phyloP scores from a whole-genome alignment of 2,888 invertebrate species.

The Leucophenga montana region DNA sequence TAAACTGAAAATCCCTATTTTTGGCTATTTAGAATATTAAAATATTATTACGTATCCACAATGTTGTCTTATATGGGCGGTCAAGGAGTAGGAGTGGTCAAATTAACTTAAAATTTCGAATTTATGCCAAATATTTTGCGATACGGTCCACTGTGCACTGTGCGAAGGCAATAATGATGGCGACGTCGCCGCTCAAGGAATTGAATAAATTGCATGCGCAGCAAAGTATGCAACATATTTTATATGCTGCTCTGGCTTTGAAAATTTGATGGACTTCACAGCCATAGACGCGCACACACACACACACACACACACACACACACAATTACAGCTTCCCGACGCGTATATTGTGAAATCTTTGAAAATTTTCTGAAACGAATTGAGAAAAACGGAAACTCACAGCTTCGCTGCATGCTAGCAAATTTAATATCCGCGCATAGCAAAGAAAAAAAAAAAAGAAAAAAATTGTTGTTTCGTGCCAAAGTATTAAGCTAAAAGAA shows the following conservation, averaged over 20 bases:
- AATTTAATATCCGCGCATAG: not conserved
- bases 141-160: too few species aligned
- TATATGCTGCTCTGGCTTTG: not conserved
- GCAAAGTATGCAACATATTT: constrained; percentile 12
- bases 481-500: too few species aligned
- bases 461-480: not conserved
- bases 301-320: not conserved
- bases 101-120: too few species aligned
- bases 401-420: not conserved
- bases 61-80: too few species aligned
- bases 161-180: too few species aligned
- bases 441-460: not conserved
- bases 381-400: too few species aligned
- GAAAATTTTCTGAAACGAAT: not conserved
- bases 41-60: too few species aligned
- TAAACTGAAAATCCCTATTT: too few species aligned
- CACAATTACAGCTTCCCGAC: not conserved
- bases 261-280: not conserved
- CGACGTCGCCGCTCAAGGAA: too few species aligned
- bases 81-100: too few species aligned
- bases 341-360: not conserved
- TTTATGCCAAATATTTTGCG: too few species aligned
- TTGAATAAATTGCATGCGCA: not conserved
- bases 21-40: too few species aligned
- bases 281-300: not conserved